Conservation (phyloP, 1,140 invertebrate genomes). For the Glomeris maerens region DNA sequence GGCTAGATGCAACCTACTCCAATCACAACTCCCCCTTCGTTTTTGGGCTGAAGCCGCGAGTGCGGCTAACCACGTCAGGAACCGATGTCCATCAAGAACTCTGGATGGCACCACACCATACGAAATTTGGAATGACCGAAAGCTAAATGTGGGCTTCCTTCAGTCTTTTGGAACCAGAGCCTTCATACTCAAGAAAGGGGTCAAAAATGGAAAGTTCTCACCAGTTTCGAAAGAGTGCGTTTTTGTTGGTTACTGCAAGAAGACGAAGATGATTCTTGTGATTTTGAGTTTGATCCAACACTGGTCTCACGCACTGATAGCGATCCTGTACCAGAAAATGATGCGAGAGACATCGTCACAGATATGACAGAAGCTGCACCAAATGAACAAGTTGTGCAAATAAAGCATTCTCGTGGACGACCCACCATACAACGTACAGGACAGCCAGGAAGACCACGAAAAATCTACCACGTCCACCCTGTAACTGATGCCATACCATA, state of each 20-base stretch:
- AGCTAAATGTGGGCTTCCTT: background rate
- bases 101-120: background rate
- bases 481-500: background rate
- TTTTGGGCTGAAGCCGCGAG: slow-evolving; percentile 20
- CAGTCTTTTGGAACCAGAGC: background rate
- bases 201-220: slow-evolving; percentile 1
- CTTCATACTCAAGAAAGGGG: background rate
- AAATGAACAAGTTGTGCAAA: too few species aligned
- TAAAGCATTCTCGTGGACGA: too few species aligned
- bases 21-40: slow-evolving; percentile 11
- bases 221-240: slow-evolving; percentile 9
- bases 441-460: slow-evolving; percentile 7
- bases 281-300: too few species aligned
- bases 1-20: slow-evolving; percentile 21
- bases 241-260: background rate
- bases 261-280: too few species aligned
- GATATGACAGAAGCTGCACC: too few species aligned
- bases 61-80: slow-evolving; percentile 18
- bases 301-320: too few species aligned
- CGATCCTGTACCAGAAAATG: too few species aligned
- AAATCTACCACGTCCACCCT: background rate
- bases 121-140: background rate
- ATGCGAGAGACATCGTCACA: too few species aligned
- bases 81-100: slow-evolving; percentile 8
- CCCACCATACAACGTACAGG: too few species aligned